Conservation (phyloP, 92 coral and sea anemone genomes). For the Paragorgia papillata region DNA sequence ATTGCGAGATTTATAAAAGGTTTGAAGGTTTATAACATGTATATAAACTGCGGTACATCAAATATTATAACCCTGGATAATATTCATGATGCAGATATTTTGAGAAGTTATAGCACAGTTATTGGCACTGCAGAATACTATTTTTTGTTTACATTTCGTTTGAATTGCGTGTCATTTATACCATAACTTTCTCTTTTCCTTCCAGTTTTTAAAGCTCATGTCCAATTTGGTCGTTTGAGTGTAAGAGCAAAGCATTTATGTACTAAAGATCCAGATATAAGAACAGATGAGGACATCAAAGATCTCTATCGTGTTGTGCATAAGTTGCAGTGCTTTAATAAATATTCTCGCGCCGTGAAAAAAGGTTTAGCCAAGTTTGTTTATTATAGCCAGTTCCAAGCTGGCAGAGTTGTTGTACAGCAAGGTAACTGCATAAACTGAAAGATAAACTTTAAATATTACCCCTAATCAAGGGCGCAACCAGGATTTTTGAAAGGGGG, state of each 20-base stretch:
- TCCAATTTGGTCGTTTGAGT: conserved; percentile 63
- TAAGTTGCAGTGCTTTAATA: conserved; percentile 72
- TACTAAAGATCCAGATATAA: conserved; percentile 63
- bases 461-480: too few species aligned
- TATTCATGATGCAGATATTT: too few species aligned
- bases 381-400: conserved; percentile 70
- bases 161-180: too few species aligned
- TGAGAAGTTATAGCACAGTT: too few species aligned
- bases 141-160: too few species aligned
- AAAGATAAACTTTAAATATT: too few species aligned
- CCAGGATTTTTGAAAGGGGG: too few species aligned
- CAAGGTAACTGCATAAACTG: conserved; percentile 86
- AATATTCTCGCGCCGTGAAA: conserved; percentile 67
- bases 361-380: conserved; percentile 74
- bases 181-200: not conserved
- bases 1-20: too few species aligned
- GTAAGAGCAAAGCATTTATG: conserved; percentile 68
- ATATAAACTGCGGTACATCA: too few species aligned
- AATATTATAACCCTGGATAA: too few species aligned
- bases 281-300: conserved; percentile 69
- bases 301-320: conserved; percentile 67
- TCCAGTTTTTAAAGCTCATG: conserved; percentile 72
- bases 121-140: too few species aligned
- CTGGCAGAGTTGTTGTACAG: conserved; percentile 69
- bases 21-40: too few species aligned